These are phyloP conservation scores for Metellina segmentata DNA, from an alignment of 2,888 invertebrate genomes.

Conservation along the genomic window DNA sequence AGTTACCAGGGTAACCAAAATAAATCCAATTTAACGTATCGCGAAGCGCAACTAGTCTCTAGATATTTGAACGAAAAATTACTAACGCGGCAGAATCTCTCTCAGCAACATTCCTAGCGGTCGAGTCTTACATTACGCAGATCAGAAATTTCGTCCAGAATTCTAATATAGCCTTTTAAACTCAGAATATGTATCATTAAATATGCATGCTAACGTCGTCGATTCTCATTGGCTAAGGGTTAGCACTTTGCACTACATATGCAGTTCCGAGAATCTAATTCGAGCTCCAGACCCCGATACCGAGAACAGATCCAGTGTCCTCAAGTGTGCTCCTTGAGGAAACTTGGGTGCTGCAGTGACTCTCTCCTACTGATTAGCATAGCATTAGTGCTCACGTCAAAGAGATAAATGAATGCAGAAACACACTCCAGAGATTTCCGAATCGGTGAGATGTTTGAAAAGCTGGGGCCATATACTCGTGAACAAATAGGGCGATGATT, in stretches of 20 bases:
- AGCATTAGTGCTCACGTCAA: constrained; percentile 58
- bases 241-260: constrained; percentile 6
- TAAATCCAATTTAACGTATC: too few relatives aligned
- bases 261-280: constrained; percentile 23
- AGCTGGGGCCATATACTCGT: constrained; percentile 20
- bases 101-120: too few relatives aligned
- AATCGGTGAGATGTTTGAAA: constrained; percentile 1
- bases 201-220: constrained; percentile 18
- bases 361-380: constrained; percentile 60
- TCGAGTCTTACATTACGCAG: too few relatives aligned
- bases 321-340: constrained; percentile 59
- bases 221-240: background rate
- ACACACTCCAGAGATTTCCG: constrained; percentile 23
- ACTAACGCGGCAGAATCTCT: too few relatives aligned
- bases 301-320: constrained; percentile 5
- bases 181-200: background rate
- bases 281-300: background rate
- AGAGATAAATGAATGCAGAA: constrained; percentile 60
- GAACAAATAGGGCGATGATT: background rate
- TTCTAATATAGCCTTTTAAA: background rate
- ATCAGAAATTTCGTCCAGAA: background rate
- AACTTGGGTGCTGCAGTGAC: constrained; percentile 19
- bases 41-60: too few relatives aligned
- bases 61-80: too few relatives aligned
- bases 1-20: too few relatives aligned